Evolutionary conservation across 2,888 invertebrate species (phyloP), one percentile per base, ranked within the genome.

Genomic region (Chaitophorus viminalis): DNA sequence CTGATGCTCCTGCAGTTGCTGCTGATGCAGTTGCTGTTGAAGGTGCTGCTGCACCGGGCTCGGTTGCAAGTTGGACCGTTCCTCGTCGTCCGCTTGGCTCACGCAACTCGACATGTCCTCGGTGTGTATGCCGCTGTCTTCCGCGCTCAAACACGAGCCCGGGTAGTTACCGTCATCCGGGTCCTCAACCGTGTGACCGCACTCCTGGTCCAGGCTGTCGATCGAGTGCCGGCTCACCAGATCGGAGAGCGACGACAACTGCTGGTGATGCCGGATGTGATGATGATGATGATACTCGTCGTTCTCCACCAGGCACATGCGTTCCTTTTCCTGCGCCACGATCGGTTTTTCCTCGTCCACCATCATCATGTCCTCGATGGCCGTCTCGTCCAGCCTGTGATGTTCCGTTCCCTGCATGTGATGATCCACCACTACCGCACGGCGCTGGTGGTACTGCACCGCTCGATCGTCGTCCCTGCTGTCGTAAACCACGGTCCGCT

Each of bases 81-180:
- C 90, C 87, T 90, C 90, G 86, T 95, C 95, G 91, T 95, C 95
- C 79, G 95, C 94, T 90, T 95, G 95, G 90, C 94, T 94, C 36
- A 94, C 94, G 54, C 94, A 95, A 90, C 95, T 95, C 33, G 95
- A 95, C 87, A 95, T 96, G 91, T 95, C 94, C 4, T 95, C 95
- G 9, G 95, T 95, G 90, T 96, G 96, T 89, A 95, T 95, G 4
- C 95, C 95, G 89, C 95, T 95, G 91, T 96, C 96, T 91, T 96
- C 96, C 89, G 93, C 93, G 89, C 93, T 91, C 86, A 91, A 90
- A 18, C 92, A 92, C 11, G 93, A 93, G 6, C 93, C 92, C 11
- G 93, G 92, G 89, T 93, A 93, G 90, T 93, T 92, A 68, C 92
- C 93, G 89, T 87, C 87, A 33, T 87, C 87, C 39, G 74, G 81